These are phyloP conservation scores for Tortrix viridana DNA, from an alignment of 2,888 invertebrate genomes.

Conservation along the genomic window DNA sequence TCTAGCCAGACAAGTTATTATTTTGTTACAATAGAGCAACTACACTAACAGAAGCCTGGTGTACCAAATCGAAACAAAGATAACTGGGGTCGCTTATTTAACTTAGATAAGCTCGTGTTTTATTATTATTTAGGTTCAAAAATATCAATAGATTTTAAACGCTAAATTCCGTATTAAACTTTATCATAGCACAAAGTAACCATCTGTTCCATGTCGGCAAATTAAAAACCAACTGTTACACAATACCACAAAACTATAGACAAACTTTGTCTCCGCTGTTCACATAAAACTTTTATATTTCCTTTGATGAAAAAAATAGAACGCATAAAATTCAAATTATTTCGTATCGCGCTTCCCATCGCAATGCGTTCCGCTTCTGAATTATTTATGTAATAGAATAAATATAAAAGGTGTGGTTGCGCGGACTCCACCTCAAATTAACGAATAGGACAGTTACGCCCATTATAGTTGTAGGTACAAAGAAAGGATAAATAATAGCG, in stretches of 20 bases:
- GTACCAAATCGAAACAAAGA: too few species aligned
- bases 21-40: too few species aligned
- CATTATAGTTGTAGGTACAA: too few species aligned
- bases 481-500: too few species aligned
- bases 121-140: too few species aligned
- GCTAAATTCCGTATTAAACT: not conserved
- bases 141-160: too few species aligned
- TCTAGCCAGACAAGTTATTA: too few species aligned
- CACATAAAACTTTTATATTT: slow-evolving; percentile 64
- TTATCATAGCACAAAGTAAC: slow-evolving; percentile 48
- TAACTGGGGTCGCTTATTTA: too few species aligned
- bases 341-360: slow-evolving; percentile 65
- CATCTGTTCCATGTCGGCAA: slow-evolving; percentile 63
- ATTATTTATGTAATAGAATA: slow-evolving; percentile 71
- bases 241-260: slow-evolving; percentile 54
- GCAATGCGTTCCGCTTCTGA: slow-evolving; percentile 70
- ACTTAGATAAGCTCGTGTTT: too few species aligned
- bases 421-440: slow-evolving; percentile 65
- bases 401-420: slow-evolving; percentile 72
- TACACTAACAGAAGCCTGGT: too few species aligned
- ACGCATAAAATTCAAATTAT: slow-evolving; percentile 74
- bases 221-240: slow-evolving; percentile 54
- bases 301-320: slow-evolving; percentile 59
- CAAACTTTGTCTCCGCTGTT: slow-evolving; percentile 52
- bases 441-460: slow-evolving; percentile 58